Base-by-base conservation (phyloP, 2,797 vertebrate species). In the Rhynchonycteris naso region DNA sequence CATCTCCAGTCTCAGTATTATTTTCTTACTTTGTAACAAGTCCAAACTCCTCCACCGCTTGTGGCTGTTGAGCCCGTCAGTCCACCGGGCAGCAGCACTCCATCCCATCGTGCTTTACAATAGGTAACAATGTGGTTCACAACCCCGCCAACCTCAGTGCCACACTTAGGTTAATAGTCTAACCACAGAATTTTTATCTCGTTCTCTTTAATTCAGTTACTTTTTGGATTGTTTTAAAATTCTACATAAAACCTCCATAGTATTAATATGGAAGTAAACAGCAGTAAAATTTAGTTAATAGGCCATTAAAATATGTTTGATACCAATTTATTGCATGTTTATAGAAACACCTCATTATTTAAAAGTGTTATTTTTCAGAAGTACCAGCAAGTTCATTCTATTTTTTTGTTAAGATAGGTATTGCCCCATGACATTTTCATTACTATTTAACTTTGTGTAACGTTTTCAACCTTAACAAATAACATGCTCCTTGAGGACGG, bases 281-380 rank as follows among this genome's bases (percentile, higher is more conserved):
- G 47, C 33, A 54, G 2, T 54, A 47, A 85, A 69, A 69, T 1
- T 72, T 92, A 33, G 1, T 82, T 43, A 94, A 88, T 56, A 82
- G 9, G 43, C 30, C 38, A 85, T 80, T 93, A 93, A 95, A 94
- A 94, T 82, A 22, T 88, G 33, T 56, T 28, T 82, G 38, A n/a
- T 22, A 93, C 2, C 69, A 93, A 85, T 33, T 80, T 69, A 69
- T 1, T 92, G n/a, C n/a, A 85, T 69, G n/a, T 50, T 80, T 95
- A 88, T 7, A 74, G 13, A 97, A 91, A 30, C 86, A 71, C 10
- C 10, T 93, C 83, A 90, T 33, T 50, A 95, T 54, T 56, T 65
- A 80, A 88, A 94, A 78, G 33, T 74, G 8, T 76, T 88, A 72
- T 93, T 93, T 95, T 91, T 50, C 83, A 2, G 71, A 91, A 83